Evolutionary conservation across 1,140 invertebrate species (phyloP).

Genomic region (Drosophila insularis): DNA sequence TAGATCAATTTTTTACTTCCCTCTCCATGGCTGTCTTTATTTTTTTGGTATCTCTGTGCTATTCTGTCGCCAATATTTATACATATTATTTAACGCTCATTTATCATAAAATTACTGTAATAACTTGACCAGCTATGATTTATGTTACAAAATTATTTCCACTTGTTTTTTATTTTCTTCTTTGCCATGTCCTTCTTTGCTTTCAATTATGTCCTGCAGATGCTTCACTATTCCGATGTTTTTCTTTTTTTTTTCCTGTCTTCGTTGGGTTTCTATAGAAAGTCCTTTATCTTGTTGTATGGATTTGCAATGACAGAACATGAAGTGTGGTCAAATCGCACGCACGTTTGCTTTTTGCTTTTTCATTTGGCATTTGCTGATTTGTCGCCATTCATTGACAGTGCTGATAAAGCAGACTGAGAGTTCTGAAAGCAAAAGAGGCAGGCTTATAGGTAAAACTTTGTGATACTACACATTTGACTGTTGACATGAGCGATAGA

Average conservation of each 20-base stretch:
- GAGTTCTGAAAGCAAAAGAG: not conserved
- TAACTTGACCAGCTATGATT: slow-evolving; percentile 46
- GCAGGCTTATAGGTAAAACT: not conserved
- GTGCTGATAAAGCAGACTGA: slow-evolving; percentile 29
- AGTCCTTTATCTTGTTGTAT: slow-evolving; percentile 29
- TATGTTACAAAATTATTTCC: slow-evolving; percentile 45
- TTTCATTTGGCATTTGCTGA: slow-evolving; percentile 46
- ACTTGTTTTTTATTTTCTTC: slow-evolving; percentile 27
- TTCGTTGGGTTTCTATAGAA: not conserved
- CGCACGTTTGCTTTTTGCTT: slow-evolving; percentile 46
- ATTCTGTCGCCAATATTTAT: slow-evolving; percentile 32
- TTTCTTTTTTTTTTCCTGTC: slow-evolving; percentile 12
- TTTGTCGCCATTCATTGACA: slow-evolving; percentile 58
- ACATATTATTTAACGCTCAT: slow-evolving; percentile 58
- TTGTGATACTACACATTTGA: not conserved
- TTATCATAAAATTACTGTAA: slow-evolving; percentile 67
- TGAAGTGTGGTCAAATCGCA: slow-evolving; percentile 60
- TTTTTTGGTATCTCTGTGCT: not conserved
- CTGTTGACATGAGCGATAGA: not conserved
- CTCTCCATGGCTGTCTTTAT: not conserved
- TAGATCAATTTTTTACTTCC: slow-evolving; percentile 8
- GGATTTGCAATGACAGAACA: slow-evolving; percentile 41
- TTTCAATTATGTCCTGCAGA: slow-evolving; percentile 56
- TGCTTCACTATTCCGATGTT: slow-evolving; percentile 1
- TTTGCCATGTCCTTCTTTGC: slow-evolving; percentile 10